These are phyloP conservation scores for Triplophysa tibetana DNA, from an alignment of 2,113 vertebrate genomes.

Conservation along the genomic window DNA sequence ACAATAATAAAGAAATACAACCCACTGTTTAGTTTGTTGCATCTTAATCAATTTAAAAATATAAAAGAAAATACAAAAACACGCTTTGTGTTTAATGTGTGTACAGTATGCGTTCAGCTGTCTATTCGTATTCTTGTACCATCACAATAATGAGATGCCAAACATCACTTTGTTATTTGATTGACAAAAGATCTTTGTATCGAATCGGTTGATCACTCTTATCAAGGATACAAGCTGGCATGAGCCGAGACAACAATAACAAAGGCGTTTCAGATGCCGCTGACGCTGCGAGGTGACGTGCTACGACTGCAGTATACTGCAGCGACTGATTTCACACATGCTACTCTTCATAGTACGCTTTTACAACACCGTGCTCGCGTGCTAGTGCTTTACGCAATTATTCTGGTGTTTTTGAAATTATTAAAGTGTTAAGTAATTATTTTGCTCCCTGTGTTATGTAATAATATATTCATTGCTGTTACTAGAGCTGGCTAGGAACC, in stretches of 20 bases:
- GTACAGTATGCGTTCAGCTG: too few relatives aligned
- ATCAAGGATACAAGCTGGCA: slow-evolving; percentile 41
- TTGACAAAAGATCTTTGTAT: background rate
- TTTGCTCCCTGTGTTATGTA: background rate
- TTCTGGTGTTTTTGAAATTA: background rate
- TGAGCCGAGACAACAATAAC: slow-evolving; percentile 36
- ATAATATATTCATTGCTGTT: background rate
- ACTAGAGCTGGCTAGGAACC: too few relatives aligned
- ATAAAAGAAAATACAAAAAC: too few relatives aligned
- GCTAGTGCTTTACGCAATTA: background rate
- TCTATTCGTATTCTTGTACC: too few relatives aligned
- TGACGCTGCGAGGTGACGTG: slow-evolving; percentile 49
- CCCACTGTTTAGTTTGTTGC: too few relatives aligned
- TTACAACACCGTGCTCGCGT: background rate
- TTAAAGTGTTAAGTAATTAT: background rate
- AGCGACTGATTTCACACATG: slow-evolving; percentile 21
- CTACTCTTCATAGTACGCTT: background rate
- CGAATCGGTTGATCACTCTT: slow-evolving; percentile 16
- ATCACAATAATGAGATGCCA: slow-evolving; percentile 3
- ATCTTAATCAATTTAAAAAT: too few relatives aligned
- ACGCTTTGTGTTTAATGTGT: too few relatives aligned
- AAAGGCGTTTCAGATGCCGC: slow-evolving; percentile 45
- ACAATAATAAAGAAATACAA: too few relatives aligned
- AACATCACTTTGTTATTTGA: background rate
- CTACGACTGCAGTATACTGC: slow-evolving; percentile 49